Base-by-base conservation (phyloP, 2,888 invertebrate genomes). In the Cataglyphis albicans region DNA sequence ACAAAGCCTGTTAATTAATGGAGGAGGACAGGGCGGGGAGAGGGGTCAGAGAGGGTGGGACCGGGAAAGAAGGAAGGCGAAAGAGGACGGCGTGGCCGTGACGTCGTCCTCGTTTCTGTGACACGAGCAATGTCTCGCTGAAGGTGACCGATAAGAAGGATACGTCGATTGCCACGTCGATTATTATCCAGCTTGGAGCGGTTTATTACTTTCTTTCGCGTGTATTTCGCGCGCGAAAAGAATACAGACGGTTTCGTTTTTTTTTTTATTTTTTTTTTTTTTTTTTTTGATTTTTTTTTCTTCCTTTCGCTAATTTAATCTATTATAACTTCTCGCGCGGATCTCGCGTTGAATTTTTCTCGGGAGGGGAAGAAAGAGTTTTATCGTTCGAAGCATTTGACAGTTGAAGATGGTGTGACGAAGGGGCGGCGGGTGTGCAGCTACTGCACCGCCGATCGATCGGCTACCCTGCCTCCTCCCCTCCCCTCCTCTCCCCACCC, bases 1-100 rank as follows among this genome's bases (percentile, higher is more conserved):
- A 94, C 93, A 94, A 94, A 93, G 94, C 92, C 93, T 93, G 93
- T 94, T 94, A 94, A 94, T 94, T 94, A 94, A 94, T 94, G 93
- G 92, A 93, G 91, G 93, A 90, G 89, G 83, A 73, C 78, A 2
- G 29, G 88, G 90, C 86, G 90, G 87, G 90, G 87, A 87, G 86
- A 84, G 84, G 15, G 57, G 52, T n/a, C 38, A 59, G 52, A 57
- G 32, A 44, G 41, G 59, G 21, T 21, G 21, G 55, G 29, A 41
- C 76, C 61, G 85, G 76, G 65, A 85, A 64, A 76, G 88, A 84
- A 84, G 84, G 83, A 82, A 83, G 84, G 86, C 72, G 88, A 82
- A 78, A 52, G 84, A 74, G 82, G 86, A 87, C 84, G 87, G 86
- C 78, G 57, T 78, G 78, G 59, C 72, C 44, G 59, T 80, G 78